A percentile compares a stretch with the other conserved stretches of the same genome.
Evolutionary conservation across 2,888 invertebrate genomes (phyloP).

Genomic region (Drosophila aldrichi): DNA sequence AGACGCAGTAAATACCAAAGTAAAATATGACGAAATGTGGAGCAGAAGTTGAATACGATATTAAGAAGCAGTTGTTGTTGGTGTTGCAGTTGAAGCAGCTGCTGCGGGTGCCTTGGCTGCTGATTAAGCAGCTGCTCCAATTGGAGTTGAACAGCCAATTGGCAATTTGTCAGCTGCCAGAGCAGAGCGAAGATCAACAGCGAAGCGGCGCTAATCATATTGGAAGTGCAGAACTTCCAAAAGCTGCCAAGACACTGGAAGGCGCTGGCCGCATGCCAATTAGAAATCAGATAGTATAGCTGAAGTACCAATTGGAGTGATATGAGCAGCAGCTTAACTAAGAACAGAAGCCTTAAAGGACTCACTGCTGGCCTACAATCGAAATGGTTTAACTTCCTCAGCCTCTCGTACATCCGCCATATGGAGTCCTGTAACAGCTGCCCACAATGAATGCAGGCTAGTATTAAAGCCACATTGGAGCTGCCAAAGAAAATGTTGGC

Average conservation of each 20-base stretch:
- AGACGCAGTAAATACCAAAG: conserved; percentile 14
- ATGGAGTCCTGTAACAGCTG: neutral
- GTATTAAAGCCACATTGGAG: neutral
- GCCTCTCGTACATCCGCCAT: neutral
- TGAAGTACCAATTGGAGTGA: neutral
- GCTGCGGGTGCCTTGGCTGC: neutral
- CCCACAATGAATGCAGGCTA: neutral
- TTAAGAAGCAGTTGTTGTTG: conserved; percentile 7
- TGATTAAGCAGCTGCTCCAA: neutral
- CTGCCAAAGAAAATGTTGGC: neutral
- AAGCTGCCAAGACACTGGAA: neutral
- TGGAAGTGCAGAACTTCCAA: conserved; percentile 6
- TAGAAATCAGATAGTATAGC: neutral
- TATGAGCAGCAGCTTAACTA: neutral
- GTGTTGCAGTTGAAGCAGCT: neutral
- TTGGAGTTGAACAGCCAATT: neutral
- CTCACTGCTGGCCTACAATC: neutral
- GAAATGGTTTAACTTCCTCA: neutral
- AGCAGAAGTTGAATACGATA: conserved; percentile 1
- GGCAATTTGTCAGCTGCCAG: conserved; percentile 1
- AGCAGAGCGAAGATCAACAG: conserved; percentile 7
- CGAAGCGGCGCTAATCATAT: conserved; percentile 1
- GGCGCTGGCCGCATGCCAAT: neutral
- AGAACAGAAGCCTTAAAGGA: neutral
- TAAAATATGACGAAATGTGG: conserved; percentile 10